Percentiles rank a stretch among this genome's conserved stretches.
Conservation (phyloP, 2,888 invertebrate genomes). For the Andrena marginata region DNA sequence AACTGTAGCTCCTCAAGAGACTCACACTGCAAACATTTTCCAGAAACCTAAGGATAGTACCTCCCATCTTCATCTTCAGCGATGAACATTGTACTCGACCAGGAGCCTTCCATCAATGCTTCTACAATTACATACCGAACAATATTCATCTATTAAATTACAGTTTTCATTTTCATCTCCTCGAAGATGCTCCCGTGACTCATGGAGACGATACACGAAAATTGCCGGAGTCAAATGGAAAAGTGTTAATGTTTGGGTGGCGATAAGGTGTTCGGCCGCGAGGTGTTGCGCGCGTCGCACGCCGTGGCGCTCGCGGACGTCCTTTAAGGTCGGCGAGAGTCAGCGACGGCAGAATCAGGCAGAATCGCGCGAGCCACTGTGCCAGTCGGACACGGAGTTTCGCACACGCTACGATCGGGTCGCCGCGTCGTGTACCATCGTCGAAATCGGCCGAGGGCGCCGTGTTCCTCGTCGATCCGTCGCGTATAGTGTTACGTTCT, state of each 20-base stretch:
- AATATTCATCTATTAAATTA: no score
- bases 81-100: no score
- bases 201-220: not conserved
- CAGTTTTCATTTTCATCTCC: no score
- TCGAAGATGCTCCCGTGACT: no score
- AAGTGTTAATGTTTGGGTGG: conserved; percentile 36
- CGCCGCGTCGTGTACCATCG: conserved; percentile 41
- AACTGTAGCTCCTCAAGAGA: no score
- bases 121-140: no score
- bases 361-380: conserved; percentile 68
- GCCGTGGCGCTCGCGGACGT: conserved; percentile 60
- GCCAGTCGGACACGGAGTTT: conserved; percentile 65
- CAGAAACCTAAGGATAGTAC: no score
- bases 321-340: conserved; percentile 64
- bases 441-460: conserved; percentile 10
- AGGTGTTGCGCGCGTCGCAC: conserved; percentile 58
- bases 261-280: conserved; percentile 35
- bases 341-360: conserved; percentile 60
- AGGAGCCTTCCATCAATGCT: no score
- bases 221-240: no score
- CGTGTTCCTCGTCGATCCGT: conserved; percentile 12
- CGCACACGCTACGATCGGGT: conserved; percentile 38
- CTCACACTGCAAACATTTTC: no score
- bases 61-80: no score
- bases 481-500: not conserved